phyloP scores from a whole-genome alignment of 37 sponge, comb jelly and placozoan genomes.

The Chondrilla cf. caribensis region DNA sequence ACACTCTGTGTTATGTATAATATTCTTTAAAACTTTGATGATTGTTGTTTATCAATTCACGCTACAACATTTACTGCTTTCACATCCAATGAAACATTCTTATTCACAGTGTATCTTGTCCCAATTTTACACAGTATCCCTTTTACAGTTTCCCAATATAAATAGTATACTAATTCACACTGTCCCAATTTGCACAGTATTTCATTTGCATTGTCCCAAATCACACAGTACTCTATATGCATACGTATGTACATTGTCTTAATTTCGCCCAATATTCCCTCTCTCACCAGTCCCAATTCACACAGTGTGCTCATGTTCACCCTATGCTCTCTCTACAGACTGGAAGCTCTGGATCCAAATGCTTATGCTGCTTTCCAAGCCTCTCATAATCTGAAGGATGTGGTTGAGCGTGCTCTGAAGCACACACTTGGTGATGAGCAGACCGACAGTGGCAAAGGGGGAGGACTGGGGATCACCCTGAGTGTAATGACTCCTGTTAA shows the following conservation, averaged over 20 bases:
- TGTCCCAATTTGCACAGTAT: too few species aligned
- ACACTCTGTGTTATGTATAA: too few species aligned
- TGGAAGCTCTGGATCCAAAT: constrained; percentile 89
- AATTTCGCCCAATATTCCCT: neutral
- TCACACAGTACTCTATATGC: neutral
- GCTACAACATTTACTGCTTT: too few species aligned
- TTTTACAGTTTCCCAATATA: too few species aligned
- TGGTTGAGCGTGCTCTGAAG: constrained; percentile 65
- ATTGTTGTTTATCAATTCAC: too few species aligned
- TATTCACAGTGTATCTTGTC: too few species aligned
- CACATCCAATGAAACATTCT: neutral
- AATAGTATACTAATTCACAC: too few species aligned
- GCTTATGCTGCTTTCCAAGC: constrained; percentile 95
- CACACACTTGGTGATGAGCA: neutral
- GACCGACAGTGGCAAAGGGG: constrained; percentile 30
- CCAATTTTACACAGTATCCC: too few species aligned
- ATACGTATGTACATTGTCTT: neutral
- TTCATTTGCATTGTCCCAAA: neutral
- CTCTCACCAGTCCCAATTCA: neutral
- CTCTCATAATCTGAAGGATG: constrained; percentile 87
- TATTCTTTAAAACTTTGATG: too few species aligned
- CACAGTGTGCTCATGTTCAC: too few species aligned
- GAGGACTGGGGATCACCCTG: constrained; percentile 63
- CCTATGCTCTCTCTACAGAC: constrained; percentile 19
- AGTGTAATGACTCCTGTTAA: constrained; percentile 95